A percentile compares a stretch with the other conserved stretches of the same genome.
These are phyloP conservation scores for Sparidentex hasta DNA, from an alignment of 2,797 vertebrate genomes.

Conservation along the genomic window DNA sequence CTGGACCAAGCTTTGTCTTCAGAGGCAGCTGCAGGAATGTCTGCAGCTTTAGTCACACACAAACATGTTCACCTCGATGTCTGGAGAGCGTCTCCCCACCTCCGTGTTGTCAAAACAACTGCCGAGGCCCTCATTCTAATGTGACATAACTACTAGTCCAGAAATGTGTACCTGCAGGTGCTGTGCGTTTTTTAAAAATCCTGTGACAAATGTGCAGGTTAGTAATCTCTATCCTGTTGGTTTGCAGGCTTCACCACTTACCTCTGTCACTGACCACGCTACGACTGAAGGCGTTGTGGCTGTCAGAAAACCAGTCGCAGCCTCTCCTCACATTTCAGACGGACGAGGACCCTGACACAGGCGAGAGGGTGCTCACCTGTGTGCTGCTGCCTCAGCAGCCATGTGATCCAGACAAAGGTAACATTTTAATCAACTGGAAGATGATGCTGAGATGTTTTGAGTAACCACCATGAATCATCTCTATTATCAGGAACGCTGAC, in stretches of 20 bases:
- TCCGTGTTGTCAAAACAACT: slow-evolving; percentile 34
- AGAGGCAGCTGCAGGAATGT: slow-evolving; percentile 11
- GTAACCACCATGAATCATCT: background rate
- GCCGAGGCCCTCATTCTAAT: background rate
- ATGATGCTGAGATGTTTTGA: background rate
- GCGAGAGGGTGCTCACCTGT: slow-evolving; percentile 97
- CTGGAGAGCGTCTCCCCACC: slow-evolving; percentile 38
- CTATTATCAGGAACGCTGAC: background rate
- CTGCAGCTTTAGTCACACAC: slow-evolving; percentile 43
- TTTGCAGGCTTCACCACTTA: slow-evolving; percentile 89
- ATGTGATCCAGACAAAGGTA: slow-evolving; percentile 92
- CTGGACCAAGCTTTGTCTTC: slow-evolving; percentile 36
- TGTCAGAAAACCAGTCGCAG: slow-evolving; percentile 99
- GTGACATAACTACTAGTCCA: background rate
- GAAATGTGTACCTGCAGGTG: slow-evolving; percentile 1
- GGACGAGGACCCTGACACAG: slow-evolving; percentile 89
- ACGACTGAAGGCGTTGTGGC: slow-evolving; percentile 96
- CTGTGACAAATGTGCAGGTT: background rate
- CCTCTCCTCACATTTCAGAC: slow-evolving; percentile 98
- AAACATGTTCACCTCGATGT: slow-evolving; percentile 29
- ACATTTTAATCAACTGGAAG: background rate
- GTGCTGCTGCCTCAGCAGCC: slow-evolving; percentile 97
- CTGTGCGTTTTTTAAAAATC: background rate
- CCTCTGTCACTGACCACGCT: slow-evolving; percentile 93
- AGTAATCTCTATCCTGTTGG: slow-evolving; percentile 23